Percentiles rank a stretch among this genome's conserved stretches.
phyloP scores from a whole-genome alignment of 2,888 invertebrate genomes.

The Gnatocerus cornutus region DNA sequence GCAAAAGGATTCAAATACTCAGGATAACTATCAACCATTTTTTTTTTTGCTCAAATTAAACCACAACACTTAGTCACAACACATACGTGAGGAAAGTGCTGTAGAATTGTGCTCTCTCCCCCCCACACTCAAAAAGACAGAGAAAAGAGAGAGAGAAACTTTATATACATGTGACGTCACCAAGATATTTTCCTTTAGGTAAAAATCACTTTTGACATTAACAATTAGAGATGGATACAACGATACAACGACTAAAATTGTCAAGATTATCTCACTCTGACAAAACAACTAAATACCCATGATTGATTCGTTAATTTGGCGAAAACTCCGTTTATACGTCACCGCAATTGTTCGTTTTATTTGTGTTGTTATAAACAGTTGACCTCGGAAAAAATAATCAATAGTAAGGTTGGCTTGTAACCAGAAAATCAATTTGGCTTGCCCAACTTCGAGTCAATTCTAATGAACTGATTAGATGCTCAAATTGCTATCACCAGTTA shows the following conservation, averaged over 20 bases:
- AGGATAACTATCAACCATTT: conserved; percentile 74
- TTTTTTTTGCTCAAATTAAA: conserved; percentile 23
- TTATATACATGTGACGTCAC: conserved; percentile 47
- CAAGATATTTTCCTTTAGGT: conserved; percentile 14
- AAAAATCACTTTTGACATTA: conserved; percentile 6
- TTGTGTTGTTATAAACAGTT: neutral
- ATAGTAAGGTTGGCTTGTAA: conserved; percentile 20
- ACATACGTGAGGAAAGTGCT: conserved; percentile 29
- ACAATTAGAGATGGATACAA: too few species aligned
- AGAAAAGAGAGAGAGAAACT: too few species aligned
- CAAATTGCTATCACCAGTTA: too few species aligned
- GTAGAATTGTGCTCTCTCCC: conserved; percentile 39
- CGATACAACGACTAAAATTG: neutral
- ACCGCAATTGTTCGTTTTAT: conserved; percentile 32
- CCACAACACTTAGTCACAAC: conserved; percentile 27
- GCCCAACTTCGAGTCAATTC: too few species aligned
- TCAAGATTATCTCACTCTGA: neutral
- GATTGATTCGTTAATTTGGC: neutral
- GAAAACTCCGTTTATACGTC: conserved; percentile 11
- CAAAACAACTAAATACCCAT: neutral
- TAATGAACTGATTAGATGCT: too few species aligned
- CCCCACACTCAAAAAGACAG: too few species aligned
- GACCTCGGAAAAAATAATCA: conserved; percentile 43
- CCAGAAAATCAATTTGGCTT: conserved; percentile 29
- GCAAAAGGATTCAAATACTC: conserved; percentile 85